Conservation (phyloP, 2,797 vertebrate species). For the Hapalemur alaotrensis region DNA sequence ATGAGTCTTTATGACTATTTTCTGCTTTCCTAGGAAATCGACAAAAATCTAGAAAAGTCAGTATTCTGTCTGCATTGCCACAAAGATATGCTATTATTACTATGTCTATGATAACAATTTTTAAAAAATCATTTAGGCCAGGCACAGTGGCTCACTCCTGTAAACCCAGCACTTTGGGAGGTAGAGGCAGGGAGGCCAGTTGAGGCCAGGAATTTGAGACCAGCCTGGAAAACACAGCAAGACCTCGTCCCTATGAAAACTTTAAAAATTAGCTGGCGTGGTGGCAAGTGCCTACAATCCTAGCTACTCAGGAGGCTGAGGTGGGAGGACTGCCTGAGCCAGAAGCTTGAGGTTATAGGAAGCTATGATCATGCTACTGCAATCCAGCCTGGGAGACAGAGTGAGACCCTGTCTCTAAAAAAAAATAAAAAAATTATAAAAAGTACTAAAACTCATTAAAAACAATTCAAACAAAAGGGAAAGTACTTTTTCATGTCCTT, state of each 20-base stretch:
- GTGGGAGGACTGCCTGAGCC: not conserved
- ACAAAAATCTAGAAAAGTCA: not conserved
- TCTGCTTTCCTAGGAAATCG: not conserved
- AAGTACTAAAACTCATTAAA: not conserved
- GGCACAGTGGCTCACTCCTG: not conserved
- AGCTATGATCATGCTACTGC: not conserved
- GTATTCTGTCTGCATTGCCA: not conserved
- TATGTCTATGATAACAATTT: not conserved
- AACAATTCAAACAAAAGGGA: not conserved
- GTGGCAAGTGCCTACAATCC: not conserved
- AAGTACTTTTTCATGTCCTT: not conserved
- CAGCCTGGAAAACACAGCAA: not conserved
- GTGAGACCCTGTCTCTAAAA: not conserved
- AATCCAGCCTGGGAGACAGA: not conserved
- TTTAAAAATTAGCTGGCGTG: rapidly evolving
- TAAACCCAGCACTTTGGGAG: not conserved
- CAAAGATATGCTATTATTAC: not conserved
- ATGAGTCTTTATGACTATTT: not conserved
- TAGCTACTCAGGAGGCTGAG: not conserved
- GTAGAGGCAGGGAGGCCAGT: not conserved
- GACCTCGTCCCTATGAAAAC: not conserved
- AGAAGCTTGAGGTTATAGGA: not conserved
- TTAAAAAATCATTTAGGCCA: not conserved
- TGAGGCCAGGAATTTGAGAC: not conserved
- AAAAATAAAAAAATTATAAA: not conserved